phyloP scores from a whole-genome alignment of 1,140 invertebrate genomes.

The Apis cerana region DNA sequence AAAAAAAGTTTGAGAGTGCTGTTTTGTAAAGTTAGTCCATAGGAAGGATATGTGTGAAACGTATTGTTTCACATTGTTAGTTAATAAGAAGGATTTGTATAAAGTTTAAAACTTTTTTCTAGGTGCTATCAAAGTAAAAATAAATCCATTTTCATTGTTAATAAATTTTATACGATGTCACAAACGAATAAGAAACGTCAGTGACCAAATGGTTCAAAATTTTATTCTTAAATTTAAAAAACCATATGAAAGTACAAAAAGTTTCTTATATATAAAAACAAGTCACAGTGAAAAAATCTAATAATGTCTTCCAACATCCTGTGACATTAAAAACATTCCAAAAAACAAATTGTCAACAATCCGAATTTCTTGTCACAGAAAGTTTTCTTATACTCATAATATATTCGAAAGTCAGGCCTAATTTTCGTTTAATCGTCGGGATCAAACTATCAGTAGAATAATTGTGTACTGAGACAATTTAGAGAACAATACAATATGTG shows the following conservation, averaged over 20 bases:
- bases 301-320: conserved; percentile 51
- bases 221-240: conserved; percentile 35
- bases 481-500: conserved; percentile 25
- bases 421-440: conserved; percentile 52
- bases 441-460: conserved; percentile 54
- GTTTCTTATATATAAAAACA: conserved; percentile 18
- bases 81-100: conserved; percentile 13
- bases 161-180: conserved; percentile 54
- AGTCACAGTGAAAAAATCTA: conserved; percentile 23
- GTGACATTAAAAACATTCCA: conserved; percentile 63
- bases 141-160: conserved; percentile 37
- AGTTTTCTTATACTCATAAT: conserved; percentile 21
- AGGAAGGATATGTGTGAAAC: conserved; percentile 6
- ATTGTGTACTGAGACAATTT: conserved; percentile 46
- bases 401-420: conserved; percentile 47
- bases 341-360: conserved; percentile 50
- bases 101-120: conserved; percentile 33
- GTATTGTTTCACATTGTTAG: conserved; percentile 22
- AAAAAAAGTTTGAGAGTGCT: conserved; percentile 36
- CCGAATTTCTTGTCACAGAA: conserved; percentile 43
- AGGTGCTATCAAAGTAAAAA: conserved; percentile 44
- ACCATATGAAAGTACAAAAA: conserved; percentile 55
- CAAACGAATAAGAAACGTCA: background rate
- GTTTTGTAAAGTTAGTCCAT: conserved; percentile 47
- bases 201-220: conserved; percentile 31